phyloP scores from a whole-genome alignment of 2,113 vertebrate species.

The Phrynosoma blainvillii region DNA sequence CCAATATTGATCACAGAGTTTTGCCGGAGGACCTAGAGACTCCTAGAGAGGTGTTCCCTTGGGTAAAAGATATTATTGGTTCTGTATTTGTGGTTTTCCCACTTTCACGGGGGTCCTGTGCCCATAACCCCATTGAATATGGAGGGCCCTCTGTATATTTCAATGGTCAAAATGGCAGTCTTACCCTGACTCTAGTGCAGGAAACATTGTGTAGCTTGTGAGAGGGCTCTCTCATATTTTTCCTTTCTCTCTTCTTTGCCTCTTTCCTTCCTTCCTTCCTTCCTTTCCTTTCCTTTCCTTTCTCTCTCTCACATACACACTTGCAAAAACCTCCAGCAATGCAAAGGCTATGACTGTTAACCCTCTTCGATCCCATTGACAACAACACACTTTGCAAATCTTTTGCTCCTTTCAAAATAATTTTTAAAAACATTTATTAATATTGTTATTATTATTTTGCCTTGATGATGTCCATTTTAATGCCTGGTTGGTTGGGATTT shows the following conservation, averaged over 20 bases:
- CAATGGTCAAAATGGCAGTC: constrained; percentile 66
- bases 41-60: too few relatives aligned
- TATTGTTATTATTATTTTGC: not conserved
- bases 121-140: too few relatives aligned
- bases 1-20: too few relatives aligned
- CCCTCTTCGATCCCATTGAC: constrained; percentile 59
- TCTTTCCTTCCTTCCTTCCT: constrained; percentile 46
- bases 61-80: too few relatives aligned
- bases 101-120: too few relatives aligned
- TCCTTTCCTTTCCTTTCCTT: constrained; percentile 61
- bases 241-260: constrained; percentile 65
- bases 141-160: too few relatives aligned
- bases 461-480: constrained; percentile 8
- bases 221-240: constrained; percentile 49
- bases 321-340: constrained; percentile 51
- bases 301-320: not conserved
- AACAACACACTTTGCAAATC: not conserved
- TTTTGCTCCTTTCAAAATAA: not conserved
- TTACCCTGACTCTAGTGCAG: constrained; percentile 60
- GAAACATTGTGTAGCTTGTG: constrained; percentile 70
- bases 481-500: constrained; percentile 17
- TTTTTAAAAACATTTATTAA: not conserved
- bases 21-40: too few relatives aligned
- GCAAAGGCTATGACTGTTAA: constrained; percentile 76
- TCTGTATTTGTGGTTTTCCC: too few relatives aligned